A percentile compares a stretch with the other conserved stretches of the same genome.
These are phyloP conservation scores for Dipodomys merriami DNA, from an alignment of 2,113 vertebrate species.

Conservation along the genomic window DNA sequence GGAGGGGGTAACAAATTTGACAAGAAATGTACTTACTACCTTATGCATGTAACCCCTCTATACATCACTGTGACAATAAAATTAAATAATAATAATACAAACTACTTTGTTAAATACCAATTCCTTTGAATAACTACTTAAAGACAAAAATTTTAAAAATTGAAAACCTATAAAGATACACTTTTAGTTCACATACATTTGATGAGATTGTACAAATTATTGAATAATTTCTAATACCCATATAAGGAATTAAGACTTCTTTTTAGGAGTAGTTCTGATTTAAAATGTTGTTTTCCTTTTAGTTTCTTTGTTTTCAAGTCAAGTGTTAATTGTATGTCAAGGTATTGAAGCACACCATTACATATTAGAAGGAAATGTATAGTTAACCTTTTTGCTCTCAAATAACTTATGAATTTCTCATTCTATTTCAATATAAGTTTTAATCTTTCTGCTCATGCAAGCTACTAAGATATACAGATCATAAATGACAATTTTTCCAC, in stretches of 20 bases:
- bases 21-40: too few species aligned
- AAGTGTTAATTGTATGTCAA: not conserved
- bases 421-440: not conserved
- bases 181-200: not conserved
- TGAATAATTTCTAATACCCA: not conserved
- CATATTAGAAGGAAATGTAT: not conserved
- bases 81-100: too few species aligned
- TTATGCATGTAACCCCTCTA: too few species aligned
- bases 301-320: not conserved
- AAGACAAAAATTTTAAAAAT: too few species aligned
- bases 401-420: not conserved
- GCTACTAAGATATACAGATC: not conserved
- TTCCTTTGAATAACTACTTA: too few species aligned
- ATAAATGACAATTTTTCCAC: too few species aligned
- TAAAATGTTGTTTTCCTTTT: constrained; percentile 1
- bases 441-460: not conserved
- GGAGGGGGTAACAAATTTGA: too few species aligned
- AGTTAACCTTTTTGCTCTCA: not conserved
- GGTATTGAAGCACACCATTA: not conserved
- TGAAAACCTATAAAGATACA: too few species aligned
- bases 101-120: too few species aligned
- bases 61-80: too few species aligned
- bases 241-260: not conserved
- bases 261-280: not conserved
- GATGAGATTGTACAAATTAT: not conserved